Conservation (phyloP, 2,888 invertebrate genomes). For the Lypha dubia region DNA sequence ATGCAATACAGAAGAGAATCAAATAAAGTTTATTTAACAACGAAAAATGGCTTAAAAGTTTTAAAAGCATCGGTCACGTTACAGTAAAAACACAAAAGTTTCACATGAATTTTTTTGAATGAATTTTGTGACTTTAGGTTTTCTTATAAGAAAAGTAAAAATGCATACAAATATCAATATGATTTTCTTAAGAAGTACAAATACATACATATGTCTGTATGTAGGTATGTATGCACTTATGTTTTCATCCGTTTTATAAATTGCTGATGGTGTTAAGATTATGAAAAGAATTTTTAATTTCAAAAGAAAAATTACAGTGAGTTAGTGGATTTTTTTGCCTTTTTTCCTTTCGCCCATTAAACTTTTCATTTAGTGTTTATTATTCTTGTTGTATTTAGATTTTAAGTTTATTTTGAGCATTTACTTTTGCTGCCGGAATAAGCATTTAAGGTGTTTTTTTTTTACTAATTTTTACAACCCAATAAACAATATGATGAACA, state of each 20-base stretch:
- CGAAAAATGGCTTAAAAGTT: neutral
- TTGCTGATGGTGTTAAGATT: conserved; percentile 38
- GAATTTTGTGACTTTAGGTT: neutral
- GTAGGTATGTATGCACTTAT: neutral
- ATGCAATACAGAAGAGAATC: too few species aligned
- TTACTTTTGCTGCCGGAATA: conserved; percentile 6
- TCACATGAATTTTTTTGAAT: neutral
- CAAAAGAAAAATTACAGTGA: conserved; percentile 47
- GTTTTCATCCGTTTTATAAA: neutral
- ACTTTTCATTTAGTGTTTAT: neutral
- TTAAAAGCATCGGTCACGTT: conserved; percentile 14
- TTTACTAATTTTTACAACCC: neutral
- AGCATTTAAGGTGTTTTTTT: neutral
- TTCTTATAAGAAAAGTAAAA: conserved; percentile 3
- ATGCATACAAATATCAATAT: neutral
- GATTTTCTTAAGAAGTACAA: conserved; percentile 1
- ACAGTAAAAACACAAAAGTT: neutral
- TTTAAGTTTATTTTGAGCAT: conserved; percentile 5
- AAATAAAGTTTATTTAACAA: neutral
- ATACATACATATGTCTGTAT: neutral
- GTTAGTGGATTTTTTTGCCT: conserved; percentile 8
- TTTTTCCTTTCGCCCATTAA: conserved; percentile 23
- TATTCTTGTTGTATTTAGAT: neutral
- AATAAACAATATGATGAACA: conserved; percentile 11
- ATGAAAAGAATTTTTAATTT: conserved; percentile 44